phyloP scores from a whole-genome alignment of 1,140 invertebrate species.

The Heliconius hewitsoni region DNA sequence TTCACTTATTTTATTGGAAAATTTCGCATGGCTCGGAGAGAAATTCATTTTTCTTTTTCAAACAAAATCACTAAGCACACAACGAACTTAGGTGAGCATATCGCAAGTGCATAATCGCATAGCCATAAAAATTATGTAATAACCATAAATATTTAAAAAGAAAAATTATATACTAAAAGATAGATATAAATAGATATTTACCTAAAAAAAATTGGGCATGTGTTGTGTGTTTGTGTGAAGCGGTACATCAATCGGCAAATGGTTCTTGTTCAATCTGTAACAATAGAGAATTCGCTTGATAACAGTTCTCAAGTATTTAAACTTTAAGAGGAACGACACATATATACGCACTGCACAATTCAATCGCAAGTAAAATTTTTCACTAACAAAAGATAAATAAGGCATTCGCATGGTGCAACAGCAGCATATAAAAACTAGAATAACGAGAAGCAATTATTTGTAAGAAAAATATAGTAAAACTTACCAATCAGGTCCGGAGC shows the following conservation, averaged over 20 bases:
- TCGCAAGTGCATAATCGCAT: conserved; percentile 5
- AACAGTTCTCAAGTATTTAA: neutral
- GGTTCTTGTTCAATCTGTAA: conserved; percentile 33
- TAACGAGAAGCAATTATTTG: conserved; percentile 29
- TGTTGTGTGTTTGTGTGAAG: neutral
- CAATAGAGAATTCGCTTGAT: conserved; percentile 44
- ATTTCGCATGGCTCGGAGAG: neutral
- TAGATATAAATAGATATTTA: neutral
- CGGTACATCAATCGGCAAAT: neutral
- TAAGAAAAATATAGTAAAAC: conserved; percentile 42
- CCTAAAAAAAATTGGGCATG: neutral
- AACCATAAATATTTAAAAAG: neutral
- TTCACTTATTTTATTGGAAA: neutral
- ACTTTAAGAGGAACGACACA: neutral
- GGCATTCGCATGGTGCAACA: conserved; percentile 42
- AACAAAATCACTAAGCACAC: neutral
- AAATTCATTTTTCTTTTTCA: neutral
- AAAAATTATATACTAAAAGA: neutral
- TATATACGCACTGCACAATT: conserved; percentile 31
- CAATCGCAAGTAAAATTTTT: conserved; percentile 29
- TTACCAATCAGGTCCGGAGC: conserved; percentile 42
- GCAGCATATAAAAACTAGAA: conserved; percentile 35
- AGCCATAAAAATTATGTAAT: neutral
- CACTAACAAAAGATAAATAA: conserved; percentile 30
- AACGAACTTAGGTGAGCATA: neutral